These are phyloP conservation scores for Drosophila dives DNA, from an alignment of 2,888 invertebrate species.

Conservation along the genomic window DNA sequence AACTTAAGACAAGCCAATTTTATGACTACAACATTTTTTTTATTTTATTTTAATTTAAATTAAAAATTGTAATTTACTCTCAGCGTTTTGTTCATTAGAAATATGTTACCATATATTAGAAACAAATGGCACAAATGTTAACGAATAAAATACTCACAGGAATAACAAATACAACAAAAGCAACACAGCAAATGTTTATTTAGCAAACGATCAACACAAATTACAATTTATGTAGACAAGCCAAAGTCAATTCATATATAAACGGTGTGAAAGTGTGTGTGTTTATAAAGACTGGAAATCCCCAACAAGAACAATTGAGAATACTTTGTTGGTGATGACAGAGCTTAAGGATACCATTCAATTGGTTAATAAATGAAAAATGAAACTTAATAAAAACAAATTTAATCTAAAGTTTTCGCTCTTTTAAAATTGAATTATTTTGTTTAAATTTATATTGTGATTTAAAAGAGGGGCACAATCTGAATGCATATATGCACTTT, in stretches of 20 bases:
- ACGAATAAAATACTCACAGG: slow-evolving; percentile 18
- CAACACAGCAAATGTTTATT: slow-evolving; percentile 62
- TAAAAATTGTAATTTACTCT: neutral
- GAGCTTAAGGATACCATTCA: slow-evolving; percentile 27
- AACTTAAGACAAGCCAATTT: neutral
- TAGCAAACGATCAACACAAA: slow-evolving; percentile 79
- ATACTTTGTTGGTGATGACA: no score
- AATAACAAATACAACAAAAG: slow-evolving; percentile 30
- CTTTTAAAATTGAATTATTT: neutral
- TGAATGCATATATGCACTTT: neutral
- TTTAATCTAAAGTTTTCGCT: neutral
- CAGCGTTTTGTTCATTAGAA: slow-evolving; percentile 3
- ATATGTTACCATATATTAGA: slow-evolving; percentile 17
- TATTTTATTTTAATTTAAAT: neutral
- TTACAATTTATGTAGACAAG: slow-evolving; percentile 76
- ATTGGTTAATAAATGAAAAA: neutral
- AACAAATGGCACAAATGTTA: slow-evolving; percentile 39
- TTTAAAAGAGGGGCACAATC: neutral
- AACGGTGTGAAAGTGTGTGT: slow-evolving; percentile 17
- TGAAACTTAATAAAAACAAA: neutral
- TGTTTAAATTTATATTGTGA: neutral
- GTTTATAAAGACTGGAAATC: slow-evolving; percentile 66
- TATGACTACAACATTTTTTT: neutral
- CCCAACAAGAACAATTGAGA: slow-evolving; percentile 39
- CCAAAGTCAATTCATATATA: slow-evolving; percentile 73